phyloP scores from a whole-genome alignment of 1,140 invertebrate species.

The Phymorhynchus buccinoides region DNA sequence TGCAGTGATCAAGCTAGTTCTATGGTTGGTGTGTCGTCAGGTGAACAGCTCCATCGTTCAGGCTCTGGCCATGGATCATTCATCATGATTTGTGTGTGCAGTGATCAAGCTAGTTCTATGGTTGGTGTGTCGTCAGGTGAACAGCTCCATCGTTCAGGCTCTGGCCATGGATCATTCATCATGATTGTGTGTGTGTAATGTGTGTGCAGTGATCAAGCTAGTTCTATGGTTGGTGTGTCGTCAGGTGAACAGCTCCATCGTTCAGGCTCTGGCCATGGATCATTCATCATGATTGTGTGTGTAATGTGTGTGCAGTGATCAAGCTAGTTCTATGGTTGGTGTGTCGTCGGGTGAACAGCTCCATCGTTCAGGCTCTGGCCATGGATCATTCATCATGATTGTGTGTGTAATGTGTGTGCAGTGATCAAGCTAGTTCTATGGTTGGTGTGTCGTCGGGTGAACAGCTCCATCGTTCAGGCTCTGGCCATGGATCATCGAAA shows the following conservation, averaged over 20 bases:
- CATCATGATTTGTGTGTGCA: background rate
- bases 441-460: slow-evolving; percentile 67
- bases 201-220: no score
- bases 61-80: background rate
- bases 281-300: background rate
- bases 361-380: background rate
- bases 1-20: background rate
- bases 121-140: background rate
- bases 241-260: background rate
- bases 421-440: slow-evolving; percentile 72
- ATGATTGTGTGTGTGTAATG: background rate
- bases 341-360: no score
- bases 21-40: background rate
- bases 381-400: background rate
- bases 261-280: background rate
- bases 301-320: background rate
- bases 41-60: background rate
- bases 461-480: slow-evolving; percentile 66
- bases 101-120: background rate
- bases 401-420: slow-evolving; percentile 27
- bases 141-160: background rate
- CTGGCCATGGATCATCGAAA: slow-evolving; percentile 74
- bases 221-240: background rate
- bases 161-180: background rate
- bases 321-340: no score